Base-by-base conservation (phyloP, 2,888 invertebrate species). In the Cerastis rubricosa region DNA sequence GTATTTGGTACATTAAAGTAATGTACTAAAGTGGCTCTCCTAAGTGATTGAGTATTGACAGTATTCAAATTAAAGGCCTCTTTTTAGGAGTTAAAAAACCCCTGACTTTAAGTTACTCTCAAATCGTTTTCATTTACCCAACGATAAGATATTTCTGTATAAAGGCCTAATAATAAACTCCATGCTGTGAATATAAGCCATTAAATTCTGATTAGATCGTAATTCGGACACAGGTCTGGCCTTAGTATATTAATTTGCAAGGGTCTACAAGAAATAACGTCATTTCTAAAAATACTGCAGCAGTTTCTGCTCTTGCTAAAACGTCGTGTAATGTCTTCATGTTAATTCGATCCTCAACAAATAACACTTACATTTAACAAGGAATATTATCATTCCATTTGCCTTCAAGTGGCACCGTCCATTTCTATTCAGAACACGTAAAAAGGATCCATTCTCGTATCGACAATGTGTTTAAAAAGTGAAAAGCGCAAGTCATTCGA, bases 401-500 rank as follows among this genome's bases (percentile, higher is more conserved):
- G 40, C 74, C 47, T 74, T 71, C 29, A 40, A 80, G 75, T 71
- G 63, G 59, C 67, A 29, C 40, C 19, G 49, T 51, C 74, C 63
- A 61, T 77, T 76, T 9, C 69, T 54, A 88, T 86, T 88, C 87
- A 71, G 25, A 47, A 45, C 77, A 84, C 81, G 78, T 78, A 79
- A 71, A 86, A 79, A 78, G 71, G 17, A 74, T 65, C 79, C 64
- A 79, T 84, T 78, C 45, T 77, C 65, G 72, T 71, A 72, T 68
- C 85, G 65, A 84, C 84, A 78, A 78, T 81, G 79, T 84, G 68
- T 87, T 86, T 84, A 78, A 87, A 86, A 88, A 87, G 85, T 88
- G 88, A 73, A 84, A 88, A 87, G 81, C 71, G 87, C 87, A 80
- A 80, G 80, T 87, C 87, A 88, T 87, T 80, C 68, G n/a, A 64